phyloP scores from a whole-genome alignment of 2,888 invertebrate genomes.

The Lomographa bimaculata region DNA sequence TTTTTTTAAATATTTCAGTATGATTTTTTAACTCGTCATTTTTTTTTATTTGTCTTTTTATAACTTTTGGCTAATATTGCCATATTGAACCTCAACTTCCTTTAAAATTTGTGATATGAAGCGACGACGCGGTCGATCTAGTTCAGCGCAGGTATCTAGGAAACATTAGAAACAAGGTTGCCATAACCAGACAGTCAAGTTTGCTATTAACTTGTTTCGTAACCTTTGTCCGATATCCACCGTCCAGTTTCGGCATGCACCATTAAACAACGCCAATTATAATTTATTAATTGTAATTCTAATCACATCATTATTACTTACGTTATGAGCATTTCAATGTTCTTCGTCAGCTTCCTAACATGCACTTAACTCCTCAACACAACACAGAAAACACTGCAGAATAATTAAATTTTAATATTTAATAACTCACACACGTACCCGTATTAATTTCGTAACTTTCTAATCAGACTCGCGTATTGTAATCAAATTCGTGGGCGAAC shows the following conservation, averaged over 20 bases:
- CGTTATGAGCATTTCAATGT: conserved; percentile 74
- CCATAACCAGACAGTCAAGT: background rate
- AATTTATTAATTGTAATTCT: conserved; percentile 47
- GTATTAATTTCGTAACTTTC: conserved; percentile 58
- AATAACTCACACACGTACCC: conserved; percentile 49
- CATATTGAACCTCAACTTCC: too few relatives aligned
- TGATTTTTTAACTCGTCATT: too few relatives aligned
- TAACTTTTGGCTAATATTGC: too few relatives aligned
- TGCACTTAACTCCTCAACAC: conserved; percentile 63
- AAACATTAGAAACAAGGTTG: too few relatives aligned
- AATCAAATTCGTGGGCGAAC: conserved; percentile 41
- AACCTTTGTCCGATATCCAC: conserved; percentile 16
- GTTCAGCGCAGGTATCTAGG: too few relatives aligned
- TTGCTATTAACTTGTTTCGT: conserved; percentile 13
- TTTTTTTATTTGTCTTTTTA: too few relatives aligned
- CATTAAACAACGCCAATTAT: conserved; percentile 24
- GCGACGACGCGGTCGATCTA: too few relatives aligned
- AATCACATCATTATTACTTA: conserved; percentile 59
- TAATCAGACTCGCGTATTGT: conserved; percentile 53
- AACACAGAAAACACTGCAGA: conserved; percentile 56
- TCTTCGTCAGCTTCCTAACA: conserved; percentile 64
- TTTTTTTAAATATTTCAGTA: too few relatives aligned
- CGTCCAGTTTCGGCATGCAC: conserved; percentile 22
- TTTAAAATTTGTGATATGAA: too few relatives aligned
- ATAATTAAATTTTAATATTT: conserved; percentile 34